Evolutionary conservation across 2,797 vertebrate genomes (phyloP), one percentile per base, ranked within the genome.

Genomic region (Periophthalmus magnuspinnatus): DNA sequence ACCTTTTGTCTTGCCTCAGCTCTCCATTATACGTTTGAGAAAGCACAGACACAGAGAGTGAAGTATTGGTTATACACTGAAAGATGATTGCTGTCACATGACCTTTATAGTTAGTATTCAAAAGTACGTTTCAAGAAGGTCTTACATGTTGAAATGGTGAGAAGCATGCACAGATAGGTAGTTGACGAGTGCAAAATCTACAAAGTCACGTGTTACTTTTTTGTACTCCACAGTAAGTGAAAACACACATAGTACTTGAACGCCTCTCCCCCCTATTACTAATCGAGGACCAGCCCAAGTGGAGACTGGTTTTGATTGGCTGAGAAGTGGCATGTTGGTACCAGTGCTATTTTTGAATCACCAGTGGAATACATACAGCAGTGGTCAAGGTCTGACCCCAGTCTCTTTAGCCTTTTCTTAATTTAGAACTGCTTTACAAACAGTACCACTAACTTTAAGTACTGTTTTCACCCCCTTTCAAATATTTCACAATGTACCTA

Each of bases 101-200:
- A 92, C 89, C 82, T 81, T 67, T 86, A 85, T 89, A 90, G 86
- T 87, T 89, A 90, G 84, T 91, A 89, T 90, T 89, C 79, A 89
- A 89, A 89, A 90, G 85, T 88, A 91, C 84, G 55, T 89, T 85
- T 88, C 89, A 90, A 87, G 91, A 89, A 91, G 84, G 86, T 87
- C 86, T 78, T 86, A 91, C 88, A 89, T 89, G 91, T 90, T 88
- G 89, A 91, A 90, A 90, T 90, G 89, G 89, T 90, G 89, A 90
- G 83, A 86, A 84, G 89, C 91, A 92, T 91, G 91, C 90, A 92
- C 89, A 90, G 86, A 90, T 91, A 92, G 89, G 91, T 92, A 91
- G 90, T 92, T 58, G 78, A 92, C 88, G 52, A 92, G 92, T 93
- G 91, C 89, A 90, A 92, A 92, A 88, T 89, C 89, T 91, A 91